Percentiles rank a stretch among this genome's conserved stretches.
phyloP scores from a whole-genome alignment of 2,888 invertebrate species.

The Galerucella nymphaeae region DNA sequence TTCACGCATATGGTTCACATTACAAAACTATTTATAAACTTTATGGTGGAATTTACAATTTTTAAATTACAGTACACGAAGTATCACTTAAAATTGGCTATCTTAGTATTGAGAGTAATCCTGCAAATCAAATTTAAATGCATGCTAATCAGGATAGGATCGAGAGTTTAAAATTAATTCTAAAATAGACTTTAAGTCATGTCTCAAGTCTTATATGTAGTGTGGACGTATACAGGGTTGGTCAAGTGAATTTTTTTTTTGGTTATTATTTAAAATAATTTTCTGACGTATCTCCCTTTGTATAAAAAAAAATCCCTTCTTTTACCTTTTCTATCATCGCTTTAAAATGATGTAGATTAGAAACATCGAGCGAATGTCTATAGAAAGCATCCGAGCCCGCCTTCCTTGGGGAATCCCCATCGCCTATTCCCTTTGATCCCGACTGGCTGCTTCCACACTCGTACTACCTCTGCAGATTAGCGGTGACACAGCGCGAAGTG shows the following conservation, averaged over 20 bases:
- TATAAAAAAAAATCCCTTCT: not conserved
- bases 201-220: no score
- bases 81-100: not conserved
- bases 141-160: no score
- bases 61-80: not conserved
- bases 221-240: no score
- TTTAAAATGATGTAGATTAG: constrained; percentile 4
- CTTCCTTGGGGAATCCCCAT: constrained; percentile 47
- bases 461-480: constrained; percentile 54
- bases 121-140: no score
- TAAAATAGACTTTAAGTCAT: no score
- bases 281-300: not conserved
- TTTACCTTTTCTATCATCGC: not conserved
- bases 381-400: not conserved
- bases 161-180: no score
- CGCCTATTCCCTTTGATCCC: constrained; percentile 53
- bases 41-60: not conserved
- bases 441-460: constrained; percentile 41
- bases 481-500: constrained; percentile 52
- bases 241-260: no score
- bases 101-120: not conserved
- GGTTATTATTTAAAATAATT: no score
- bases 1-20: not conserved
- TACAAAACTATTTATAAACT: not conserved
- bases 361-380: not conserved